Evolutionary conservation across 2,797 vertebrate genomes (phyloP).

Genomic region (Carcharodon carcharias): DNA sequence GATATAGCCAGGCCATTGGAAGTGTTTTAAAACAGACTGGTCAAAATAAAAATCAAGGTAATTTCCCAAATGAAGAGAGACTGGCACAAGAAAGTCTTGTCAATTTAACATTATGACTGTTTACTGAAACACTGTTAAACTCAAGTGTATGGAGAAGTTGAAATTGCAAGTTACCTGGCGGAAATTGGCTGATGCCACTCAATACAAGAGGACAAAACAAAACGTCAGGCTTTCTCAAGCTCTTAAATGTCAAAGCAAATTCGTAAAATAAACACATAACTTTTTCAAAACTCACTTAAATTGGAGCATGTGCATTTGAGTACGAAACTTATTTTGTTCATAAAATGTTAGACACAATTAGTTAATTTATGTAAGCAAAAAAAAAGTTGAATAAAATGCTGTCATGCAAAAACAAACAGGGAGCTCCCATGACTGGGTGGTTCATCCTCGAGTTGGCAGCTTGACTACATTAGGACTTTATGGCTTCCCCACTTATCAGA

Average conservation of each 20-base stretch:
- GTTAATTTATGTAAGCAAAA: background rate
- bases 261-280: background rate
- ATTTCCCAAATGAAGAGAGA: background rate
- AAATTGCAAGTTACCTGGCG: background rate
- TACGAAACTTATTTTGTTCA: background rate
- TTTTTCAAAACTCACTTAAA: background rate
- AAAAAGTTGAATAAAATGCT: background rate
- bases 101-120: background rate
- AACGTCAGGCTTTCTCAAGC: background rate
- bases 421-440: background rate
- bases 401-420: conserved; percentile 3
- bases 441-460: background rate
- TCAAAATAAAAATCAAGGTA: background rate
- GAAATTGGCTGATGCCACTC: background rate
- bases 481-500: background rate
- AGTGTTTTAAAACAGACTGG: background rate
- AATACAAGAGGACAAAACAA: background rate
- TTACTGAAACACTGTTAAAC: background rate
- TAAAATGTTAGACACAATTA: too few relatives aligned
- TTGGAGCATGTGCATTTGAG: background rate
- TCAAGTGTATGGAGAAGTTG: background rate
- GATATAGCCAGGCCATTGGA: background rate
- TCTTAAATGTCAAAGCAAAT: background rate
- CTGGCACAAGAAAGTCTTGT: background rate
- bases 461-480: background rate